These are phyloP conservation scores for Hoplostethus mediterraneus DNA, from an alignment of 2,797 vertebrate genomes.

Conservation along the genomic window DNA sequence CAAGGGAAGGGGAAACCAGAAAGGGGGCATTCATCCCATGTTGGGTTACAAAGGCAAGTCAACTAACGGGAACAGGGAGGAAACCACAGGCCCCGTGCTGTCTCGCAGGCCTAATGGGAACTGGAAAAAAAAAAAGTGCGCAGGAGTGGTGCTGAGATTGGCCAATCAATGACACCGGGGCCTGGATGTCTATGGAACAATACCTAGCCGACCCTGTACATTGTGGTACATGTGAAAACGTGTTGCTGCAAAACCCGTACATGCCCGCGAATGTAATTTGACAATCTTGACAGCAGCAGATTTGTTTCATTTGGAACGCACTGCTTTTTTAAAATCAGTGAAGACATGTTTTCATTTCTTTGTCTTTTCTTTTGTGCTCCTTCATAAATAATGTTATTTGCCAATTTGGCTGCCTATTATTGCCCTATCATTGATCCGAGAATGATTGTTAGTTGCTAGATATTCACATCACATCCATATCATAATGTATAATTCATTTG, in stretches of 20 bases:
- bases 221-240: constrained; percentile 23
- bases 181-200: constrained; percentile 25
- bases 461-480: not conserved
- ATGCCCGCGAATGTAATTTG: constrained; percentile 7
- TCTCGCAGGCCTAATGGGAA: constrained; percentile 72
- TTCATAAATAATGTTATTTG: not conserved
- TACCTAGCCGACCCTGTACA: constrained; percentile 40
- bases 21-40: constrained; percentile 45
- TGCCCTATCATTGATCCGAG: too few species aligned
- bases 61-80: constrained; percentile 51
- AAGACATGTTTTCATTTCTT: not conserved
- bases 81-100: constrained; percentile 83
- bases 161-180: constrained; percentile 49
- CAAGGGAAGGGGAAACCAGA: constrained; percentile 35
- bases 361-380: too few species aligned
- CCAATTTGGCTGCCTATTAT: not conserved
- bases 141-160: constrained; percentile 32
- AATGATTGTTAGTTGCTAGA: too few species aligned
- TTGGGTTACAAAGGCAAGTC: constrained; percentile 55
- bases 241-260: constrained; percentile 25
- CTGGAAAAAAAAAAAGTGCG: constrained; percentile 52
- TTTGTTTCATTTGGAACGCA: not conserved
- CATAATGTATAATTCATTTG: not conserved
- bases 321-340: not conserved
- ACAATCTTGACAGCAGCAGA: not conserved